Evolutionary conservation across 2,797 vertebrate genomes (phyloP).

Genomic region (Pteronotus mesoamericanus): DNA sequence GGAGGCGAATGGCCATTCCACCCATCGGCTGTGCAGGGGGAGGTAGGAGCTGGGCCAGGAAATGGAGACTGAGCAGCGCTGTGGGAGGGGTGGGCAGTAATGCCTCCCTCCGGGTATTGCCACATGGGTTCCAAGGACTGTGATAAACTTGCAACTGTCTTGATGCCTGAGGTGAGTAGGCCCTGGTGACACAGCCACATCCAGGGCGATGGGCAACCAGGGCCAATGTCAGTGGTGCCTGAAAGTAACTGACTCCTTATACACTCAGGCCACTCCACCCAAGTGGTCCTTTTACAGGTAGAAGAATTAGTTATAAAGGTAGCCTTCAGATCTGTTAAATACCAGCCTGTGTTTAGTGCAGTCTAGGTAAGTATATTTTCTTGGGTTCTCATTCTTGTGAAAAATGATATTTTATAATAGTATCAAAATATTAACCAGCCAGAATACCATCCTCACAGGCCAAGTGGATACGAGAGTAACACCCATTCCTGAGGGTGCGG

Average conservation of each 20-base stretch:
- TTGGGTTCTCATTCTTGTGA: neutral
- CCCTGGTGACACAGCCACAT: neutral
- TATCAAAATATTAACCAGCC: neutral
- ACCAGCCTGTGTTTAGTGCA: neutral
- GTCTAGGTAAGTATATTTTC: neutral
- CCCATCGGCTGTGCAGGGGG: neutral
- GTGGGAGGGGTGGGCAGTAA: accelerated
- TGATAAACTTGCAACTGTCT: neutral
- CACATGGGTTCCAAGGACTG: neutral
- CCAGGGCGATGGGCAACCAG: neutral
- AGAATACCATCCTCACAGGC: neutral
- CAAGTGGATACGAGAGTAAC: neutral
- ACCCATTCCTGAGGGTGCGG: no score
- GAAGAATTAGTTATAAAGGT: neutral
- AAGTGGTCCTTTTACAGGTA: neutral
- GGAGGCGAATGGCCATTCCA: neutral
- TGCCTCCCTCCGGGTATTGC: neutral
- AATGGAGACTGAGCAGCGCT: neutral
- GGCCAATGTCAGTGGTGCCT: neutral
- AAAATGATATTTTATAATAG: neutral
- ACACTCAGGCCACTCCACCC: neutral
- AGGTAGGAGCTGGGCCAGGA: neutral
- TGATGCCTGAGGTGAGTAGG: neutral
- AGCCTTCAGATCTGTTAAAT: neutral
- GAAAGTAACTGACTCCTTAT: neutral